phyloP scores from a whole-genome alignment of 2,888 invertebrate species.

The Heliconius sara region DNA sequence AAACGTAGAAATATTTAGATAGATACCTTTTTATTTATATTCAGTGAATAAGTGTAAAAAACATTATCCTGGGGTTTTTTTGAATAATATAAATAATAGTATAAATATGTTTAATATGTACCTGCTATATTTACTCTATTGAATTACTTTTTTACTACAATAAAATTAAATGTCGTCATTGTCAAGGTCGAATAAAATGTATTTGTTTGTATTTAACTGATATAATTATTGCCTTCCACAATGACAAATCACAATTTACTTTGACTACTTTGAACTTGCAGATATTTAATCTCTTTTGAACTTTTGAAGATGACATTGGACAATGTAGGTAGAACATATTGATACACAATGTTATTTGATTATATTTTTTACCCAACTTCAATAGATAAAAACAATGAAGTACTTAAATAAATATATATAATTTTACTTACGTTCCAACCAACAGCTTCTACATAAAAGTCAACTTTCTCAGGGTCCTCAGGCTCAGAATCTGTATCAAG shows the following conservation, averaged over 20 bases:
- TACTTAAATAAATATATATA: background rate
- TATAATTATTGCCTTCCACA: background rate
- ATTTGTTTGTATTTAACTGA: background rate
- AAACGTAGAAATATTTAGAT: slow-evolving; percentile 19
- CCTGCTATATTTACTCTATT: background rate
- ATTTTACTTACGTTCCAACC: slow-evolving; percentile 89
- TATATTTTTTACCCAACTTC: background rate
- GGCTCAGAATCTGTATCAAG: slow-evolving; percentile 87
- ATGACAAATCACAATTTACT: background rate
- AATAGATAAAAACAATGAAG: background rate
- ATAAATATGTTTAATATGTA: background rate
- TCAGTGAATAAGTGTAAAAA: background rate
- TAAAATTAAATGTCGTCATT: too few relatives aligned
- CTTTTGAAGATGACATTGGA: background rate
- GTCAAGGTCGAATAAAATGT: background rate
- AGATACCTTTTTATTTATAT: background rate
- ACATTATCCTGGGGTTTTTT: background rate
- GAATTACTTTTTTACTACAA: too few relatives aligned
- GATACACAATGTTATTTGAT: background rate
- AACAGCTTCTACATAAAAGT: slow-evolving; percentile 86
- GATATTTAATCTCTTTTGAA: background rate
- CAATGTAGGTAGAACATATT: background rate
- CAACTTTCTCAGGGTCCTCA: slow-evolving; percentile 85
- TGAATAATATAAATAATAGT: background rate
- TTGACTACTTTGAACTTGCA: background rate